Percentiles rank a stretch among this genome's conserved stretches.
Evolutionary conservation across 2,888 invertebrate species (phyloP).

Genomic region (Protophormia terraenovae): DNA sequence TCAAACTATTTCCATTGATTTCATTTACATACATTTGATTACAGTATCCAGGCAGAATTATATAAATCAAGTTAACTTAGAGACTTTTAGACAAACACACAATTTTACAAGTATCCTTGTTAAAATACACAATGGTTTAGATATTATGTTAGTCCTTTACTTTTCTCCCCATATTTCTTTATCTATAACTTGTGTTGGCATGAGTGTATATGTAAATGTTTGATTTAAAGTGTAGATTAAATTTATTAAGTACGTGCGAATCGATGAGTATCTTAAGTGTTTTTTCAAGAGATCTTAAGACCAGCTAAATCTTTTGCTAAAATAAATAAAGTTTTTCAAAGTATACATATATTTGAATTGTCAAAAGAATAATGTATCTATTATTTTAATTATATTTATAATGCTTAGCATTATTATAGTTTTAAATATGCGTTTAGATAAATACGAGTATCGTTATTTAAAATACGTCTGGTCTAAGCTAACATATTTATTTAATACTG

Average conservation of each 20-base stretch:
- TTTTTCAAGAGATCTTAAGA: neutral
- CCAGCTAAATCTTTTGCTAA: neutral
- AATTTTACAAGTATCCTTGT: neutral
- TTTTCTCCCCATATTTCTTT: neutral
- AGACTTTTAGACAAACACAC: neutral
- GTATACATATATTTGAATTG: no score
- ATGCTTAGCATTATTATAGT: no score
- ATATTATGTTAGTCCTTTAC: neutral
- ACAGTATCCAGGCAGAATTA: slow-evolving; percentile 2
- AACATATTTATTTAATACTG: no score
- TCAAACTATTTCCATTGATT: neutral
- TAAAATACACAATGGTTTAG: neutral
- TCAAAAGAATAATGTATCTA: no score
- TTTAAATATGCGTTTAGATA: no score
- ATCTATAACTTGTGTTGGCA: neutral
- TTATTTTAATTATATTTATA: no score
- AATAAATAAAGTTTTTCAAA: no score
- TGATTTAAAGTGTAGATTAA: neutral
- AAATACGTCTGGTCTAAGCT: no score
- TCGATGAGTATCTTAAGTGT: neutral
- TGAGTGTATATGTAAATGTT: slow-evolving; percentile 2
- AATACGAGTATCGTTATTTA: no score
- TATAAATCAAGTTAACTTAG: slow-evolving; percentile 11
- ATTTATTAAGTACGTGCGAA: neutral
- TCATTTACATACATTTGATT: slow-evolving; percentile 26